phyloP scores from a whole-genome alignment of 2,888 invertebrate species.

The Eupithecia abbreviata region DNA sequence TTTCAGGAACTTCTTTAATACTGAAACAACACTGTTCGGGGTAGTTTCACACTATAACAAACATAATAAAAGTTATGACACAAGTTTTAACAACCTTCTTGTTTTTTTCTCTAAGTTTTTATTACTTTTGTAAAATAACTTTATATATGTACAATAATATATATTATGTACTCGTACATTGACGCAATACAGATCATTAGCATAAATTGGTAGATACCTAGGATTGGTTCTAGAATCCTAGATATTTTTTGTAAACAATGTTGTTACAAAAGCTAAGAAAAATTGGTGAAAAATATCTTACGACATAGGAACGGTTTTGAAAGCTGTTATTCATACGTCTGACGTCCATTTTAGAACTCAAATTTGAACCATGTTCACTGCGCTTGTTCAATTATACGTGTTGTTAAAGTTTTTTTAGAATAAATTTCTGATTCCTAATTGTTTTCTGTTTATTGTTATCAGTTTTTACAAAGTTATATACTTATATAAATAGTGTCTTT shows the following conservation, averaged over 20 bases:
- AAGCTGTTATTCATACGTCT: background rate
- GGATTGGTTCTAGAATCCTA: background rate
- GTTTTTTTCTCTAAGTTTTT: background rate
- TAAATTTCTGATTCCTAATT: too few species aligned
- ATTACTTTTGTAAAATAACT: background rate
- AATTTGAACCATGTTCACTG: background rate
- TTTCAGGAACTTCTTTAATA: slow-evolving; percentile 3
- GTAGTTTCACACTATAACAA: slow-evolving; percentile 5
- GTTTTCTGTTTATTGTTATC: background rate
- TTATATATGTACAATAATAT: too few species aligned
- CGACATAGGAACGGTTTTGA: background rate
- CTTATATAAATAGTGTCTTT: background rate
- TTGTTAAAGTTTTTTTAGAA: too few species aligned
- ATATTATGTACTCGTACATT: background rate
- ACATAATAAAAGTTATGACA: background rate
- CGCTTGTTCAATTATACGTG: background rate
- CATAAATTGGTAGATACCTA: background rate
- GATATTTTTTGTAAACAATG: background rate
- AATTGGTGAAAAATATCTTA: background rate
- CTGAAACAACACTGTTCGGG: background rate
- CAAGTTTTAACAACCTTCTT: slow-evolving; percentile 3
- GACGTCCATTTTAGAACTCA: background rate
- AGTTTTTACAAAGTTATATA: background rate
- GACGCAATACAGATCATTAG: background rate
- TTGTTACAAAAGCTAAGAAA: background rate